A percentile compares a stretch with the other conserved stretches of the same genome.
These are phyloP conservation scores for Pseudoatta argentina DNA, from an alignment of 1,140 invertebrate species.

Conservation along the genomic window DNA sequence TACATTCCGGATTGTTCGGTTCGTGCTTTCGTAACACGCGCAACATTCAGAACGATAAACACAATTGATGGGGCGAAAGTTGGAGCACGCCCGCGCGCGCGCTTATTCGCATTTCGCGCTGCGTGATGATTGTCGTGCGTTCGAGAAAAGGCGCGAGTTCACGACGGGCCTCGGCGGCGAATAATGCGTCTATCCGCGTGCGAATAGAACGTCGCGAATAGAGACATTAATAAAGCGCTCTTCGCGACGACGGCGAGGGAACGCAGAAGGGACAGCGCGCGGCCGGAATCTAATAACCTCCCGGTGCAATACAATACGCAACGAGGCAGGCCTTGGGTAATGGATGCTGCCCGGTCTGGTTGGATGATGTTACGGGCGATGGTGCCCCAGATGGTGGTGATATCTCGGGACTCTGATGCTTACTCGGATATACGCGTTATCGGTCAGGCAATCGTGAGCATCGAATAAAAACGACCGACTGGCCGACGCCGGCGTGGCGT, in stretches of 20 bases:
- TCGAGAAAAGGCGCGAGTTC: constrained; percentile 3
- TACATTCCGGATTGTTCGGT: constrained; percentile 38
- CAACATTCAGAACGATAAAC: constrained; percentile 41
- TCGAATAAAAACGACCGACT: constrained; percentile 70
- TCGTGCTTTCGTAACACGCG: constrained; percentile 41
- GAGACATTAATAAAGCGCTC: constrained; percentile 78
- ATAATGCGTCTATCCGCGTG: constrained; percentile 68
- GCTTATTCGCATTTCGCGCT: background rate
- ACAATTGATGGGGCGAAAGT: constrained; percentile 69
- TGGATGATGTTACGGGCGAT: constrained; percentile 69
- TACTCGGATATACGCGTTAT: constrained; percentile 73
- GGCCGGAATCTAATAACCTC: constrained; percentile 44
- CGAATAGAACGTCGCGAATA: constrained; percentile 67
- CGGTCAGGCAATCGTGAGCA: constrained; percentile 65
- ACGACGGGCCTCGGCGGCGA: constrained; percentile 19
- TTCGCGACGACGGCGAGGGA: constrained; percentile 67
- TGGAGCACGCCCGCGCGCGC: background rate
- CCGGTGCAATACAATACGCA: constrained; percentile 71
- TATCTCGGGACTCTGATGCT: constrained; percentile 68
- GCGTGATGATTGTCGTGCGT: constrained; percentile 37
- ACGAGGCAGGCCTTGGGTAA: constrained; percentile 51
- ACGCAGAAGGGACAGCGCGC: constrained; percentile 35
- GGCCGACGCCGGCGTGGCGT: background rate
- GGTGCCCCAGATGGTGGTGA: constrained; percentile 72
- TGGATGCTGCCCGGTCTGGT: constrained; percentile 57